A percentile compares a stretch with the other conserved stretches of the same genome.
Evolutionary conservation across 2,113 vertebrate genomes (phyloP).

Genomic region (Pipra filicauda): DNA sequence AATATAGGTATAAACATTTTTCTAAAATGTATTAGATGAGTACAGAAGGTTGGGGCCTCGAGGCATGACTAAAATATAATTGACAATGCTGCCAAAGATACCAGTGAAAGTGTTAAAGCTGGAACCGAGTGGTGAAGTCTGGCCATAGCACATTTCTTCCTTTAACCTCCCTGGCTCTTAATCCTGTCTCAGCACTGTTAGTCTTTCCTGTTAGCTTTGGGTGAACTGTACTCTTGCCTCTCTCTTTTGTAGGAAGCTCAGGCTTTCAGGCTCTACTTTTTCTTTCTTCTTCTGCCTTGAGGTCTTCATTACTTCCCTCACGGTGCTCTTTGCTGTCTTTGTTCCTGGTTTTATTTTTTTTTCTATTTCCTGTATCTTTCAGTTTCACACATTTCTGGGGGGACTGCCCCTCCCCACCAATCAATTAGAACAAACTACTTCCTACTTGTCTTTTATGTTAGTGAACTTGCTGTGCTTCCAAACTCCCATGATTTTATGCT

Average conservation of each 20-base stretch:
- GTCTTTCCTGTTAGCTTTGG: background rate
- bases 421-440: background rate
- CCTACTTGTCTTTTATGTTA: background rate
- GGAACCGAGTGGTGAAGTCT: background rate
- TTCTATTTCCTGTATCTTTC: background rate
- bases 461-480: background rate
- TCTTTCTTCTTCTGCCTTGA: background rate
- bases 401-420: accelerated
- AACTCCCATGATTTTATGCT: background rate
- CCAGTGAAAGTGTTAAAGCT: background rate
- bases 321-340: background rate
- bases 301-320: background rate
- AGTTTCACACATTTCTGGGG: background rate
- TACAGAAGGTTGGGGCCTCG: background rate
- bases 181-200: background rate
- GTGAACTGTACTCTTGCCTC: background rate
- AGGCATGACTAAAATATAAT: background rate
- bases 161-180: background rate
- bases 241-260: background rate
- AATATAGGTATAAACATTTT: conserved; percentile 8
- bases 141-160: background rate
- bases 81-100: background rate
- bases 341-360: background rate
- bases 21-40: background rate
- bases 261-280: background rate